Percentiles rank a stretch among this genome's conserved stretches.
phyloP scores from a whole-genome alignment of 1,140 invertebrate species.

The Drosophila nikananu region DNA sequence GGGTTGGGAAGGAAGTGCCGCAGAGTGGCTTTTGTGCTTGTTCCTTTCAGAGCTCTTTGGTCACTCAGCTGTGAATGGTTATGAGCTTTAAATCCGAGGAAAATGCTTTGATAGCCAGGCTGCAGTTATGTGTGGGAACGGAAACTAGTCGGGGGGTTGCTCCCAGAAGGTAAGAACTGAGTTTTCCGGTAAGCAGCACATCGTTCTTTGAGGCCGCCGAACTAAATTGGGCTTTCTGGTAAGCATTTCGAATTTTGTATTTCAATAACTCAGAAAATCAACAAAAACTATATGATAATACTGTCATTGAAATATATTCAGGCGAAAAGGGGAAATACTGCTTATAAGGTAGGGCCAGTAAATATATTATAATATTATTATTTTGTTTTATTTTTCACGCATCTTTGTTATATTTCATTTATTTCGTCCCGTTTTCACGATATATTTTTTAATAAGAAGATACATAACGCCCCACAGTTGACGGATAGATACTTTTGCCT shows the following conservation, averaged over 20 bases:
- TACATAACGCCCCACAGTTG: too few species aligned
- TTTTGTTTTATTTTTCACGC: too few species aligned
- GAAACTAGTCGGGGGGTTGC: conserved; percentile 14
- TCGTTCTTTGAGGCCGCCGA: not conserved
- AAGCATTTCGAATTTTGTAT: not conserved
- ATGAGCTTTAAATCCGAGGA: conserved; percentile 58
- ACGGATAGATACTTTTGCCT: too few species aligned
- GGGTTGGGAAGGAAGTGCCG: conserved; percentile 31
- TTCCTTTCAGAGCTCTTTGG: conserved; percentile 66
- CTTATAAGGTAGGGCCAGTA: too few species aligned
- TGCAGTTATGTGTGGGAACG: conserved; percentile 28
- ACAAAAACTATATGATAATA: not conserved
- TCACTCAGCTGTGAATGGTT: conserved; percentile 70
- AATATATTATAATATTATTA: too few species aligned
- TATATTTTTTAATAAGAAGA: too few species aligned
- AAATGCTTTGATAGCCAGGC: conserved; percentile 41
- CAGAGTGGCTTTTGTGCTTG: conserved; percentile 55
- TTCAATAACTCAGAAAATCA: not conserved
- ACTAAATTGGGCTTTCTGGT: not conserved
- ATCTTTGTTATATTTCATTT: too few species aligned
- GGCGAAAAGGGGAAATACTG: too few species aligned
- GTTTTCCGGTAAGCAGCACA: not conserved
- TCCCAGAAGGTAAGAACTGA: conserved; percentile 1
- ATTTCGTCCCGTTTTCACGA: too few species aligned
- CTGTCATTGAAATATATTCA: not conserved